A percentile compares a stretch with the other conserved stretches of the same genome.
Evolutionary conservation across 2,797 vertebrate genomes (phyloP).

Genomic region (Balearica regulorum): DNA sequence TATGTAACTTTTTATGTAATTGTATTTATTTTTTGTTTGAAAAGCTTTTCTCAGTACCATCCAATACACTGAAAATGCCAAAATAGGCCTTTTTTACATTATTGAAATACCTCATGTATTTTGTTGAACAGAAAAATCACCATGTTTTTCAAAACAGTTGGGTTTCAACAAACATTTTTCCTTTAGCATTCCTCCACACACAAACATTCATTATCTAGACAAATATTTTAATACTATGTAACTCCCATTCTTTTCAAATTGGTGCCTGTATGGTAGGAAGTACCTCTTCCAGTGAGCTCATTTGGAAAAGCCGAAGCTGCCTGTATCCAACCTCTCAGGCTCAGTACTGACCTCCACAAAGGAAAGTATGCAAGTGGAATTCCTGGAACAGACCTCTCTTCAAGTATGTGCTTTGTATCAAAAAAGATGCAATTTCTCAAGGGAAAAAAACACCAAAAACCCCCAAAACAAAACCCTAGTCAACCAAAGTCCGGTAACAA

Average conservation of each 20-base stretch:
- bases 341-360: not conserved
- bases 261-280: not conserved
- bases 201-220: not conserved
- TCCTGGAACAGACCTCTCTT: conserved; percentile 8
- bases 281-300: not conserved
- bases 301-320: not conserved
- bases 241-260: not conserved
- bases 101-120: not conserved
- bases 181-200: not conserved
- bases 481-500: not conserved
- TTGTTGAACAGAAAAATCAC: not conserved
- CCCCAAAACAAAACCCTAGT: not conserved
- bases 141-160: not conserved
- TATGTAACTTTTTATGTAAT: not conserved
- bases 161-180: not conserved
- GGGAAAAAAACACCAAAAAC: not conserved
- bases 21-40: not conserved
- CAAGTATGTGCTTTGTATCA: not conserved
- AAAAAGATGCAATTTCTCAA: not conserved
- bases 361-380: conserved; percentile 18
- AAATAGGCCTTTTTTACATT: not conserved
- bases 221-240: conserved; percentile 18
- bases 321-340: not conserved
- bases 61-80: not conserved
- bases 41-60: not conserved